Evolutionary conservation across 2,888 invertebrate genomes (phyloP).

Genomic region (Chloroclystis v-ata): DNA sequence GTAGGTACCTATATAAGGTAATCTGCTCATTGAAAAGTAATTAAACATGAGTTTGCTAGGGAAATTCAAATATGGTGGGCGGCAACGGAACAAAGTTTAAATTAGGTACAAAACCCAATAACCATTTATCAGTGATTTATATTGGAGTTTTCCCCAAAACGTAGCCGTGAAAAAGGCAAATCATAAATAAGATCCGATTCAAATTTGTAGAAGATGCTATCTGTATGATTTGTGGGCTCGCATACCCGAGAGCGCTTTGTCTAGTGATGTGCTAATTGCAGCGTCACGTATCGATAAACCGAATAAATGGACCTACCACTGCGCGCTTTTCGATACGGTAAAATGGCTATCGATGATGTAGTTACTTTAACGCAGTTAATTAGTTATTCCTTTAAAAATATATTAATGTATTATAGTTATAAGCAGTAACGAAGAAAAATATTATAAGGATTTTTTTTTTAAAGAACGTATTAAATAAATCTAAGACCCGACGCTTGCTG

Average conservation of each 20-base stretch:
- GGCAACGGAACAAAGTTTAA: slow-evolving; percentile 46
- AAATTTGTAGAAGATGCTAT: slow-evolving; percentile 79
- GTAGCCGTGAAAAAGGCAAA: slow-evolving; percentile 78
- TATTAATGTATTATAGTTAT: too few relatives aligned
- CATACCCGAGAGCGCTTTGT: slow-evolving; percentile 67
- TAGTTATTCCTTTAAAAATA: too few relatives aligned
- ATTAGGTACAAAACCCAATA: slow-evolving; percentile 65
- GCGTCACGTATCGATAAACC: slow-evolving; percentile 59
- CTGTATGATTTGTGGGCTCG: slow-evolving; percentile 76
- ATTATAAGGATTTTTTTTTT: too few relatives aligned
- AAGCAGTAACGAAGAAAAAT: too few relatives aligned
- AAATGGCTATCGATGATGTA: not conserved
- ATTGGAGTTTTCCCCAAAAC: slow-evolving; percentile 73
- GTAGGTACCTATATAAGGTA: slow-evolving; percentile 11
- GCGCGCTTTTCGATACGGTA: slow-evolving; percentile 31
- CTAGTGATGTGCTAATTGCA: slow-evolving; percentile 75
- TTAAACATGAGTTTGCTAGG: slow-evolving; percentile 30
- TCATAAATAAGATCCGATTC: slow-evolving; percentile 80
- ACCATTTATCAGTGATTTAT: slow-evolving; percentile 74
- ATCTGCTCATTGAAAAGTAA: slow-evolving; percentile 25
- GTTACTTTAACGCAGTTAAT: too few relatives aligned
- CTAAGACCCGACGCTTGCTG: slow-evolving; percentile 31
- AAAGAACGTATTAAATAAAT: not conserved
- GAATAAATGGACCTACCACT: slow-evolving; percentile 36
- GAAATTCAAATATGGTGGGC: slow-evolving; percentile 36